Evolutionary conservation across 2,888 invertebrate genomes (phyloP).

Genomic region (Polymixis flavicincta): DNA sequence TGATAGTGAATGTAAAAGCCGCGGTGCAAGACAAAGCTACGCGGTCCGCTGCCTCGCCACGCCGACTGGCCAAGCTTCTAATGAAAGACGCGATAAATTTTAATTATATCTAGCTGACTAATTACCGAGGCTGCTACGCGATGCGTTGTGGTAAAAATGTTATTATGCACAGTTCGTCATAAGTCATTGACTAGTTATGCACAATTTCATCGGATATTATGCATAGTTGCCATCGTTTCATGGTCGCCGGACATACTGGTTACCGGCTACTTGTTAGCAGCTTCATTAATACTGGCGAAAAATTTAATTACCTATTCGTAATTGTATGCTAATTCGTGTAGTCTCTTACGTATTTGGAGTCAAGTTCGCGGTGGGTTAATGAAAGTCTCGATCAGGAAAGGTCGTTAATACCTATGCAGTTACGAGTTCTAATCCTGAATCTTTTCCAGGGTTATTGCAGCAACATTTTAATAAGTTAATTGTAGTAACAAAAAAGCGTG

Average conservation of each 20-base stretch:
- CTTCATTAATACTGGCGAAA: conserved; percentile 43
- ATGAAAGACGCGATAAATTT: conserved; percentile 85
- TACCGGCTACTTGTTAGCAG: conserved; percentile 51
- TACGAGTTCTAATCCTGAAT: background rate
- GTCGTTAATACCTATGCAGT: background rate
- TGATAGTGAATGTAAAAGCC: conserved; percentile 79
- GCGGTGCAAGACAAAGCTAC: conserved; percentile 76
- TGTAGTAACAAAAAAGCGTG: conserved; percentile 8
- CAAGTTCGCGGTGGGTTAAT: conserved; percentile 15
- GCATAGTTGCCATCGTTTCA: conserved; percentile 64
- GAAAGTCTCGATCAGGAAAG: conserved; percentile 23
- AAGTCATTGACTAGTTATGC: conserved; percentile 79
- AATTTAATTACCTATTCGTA: conserved; percentile 54
- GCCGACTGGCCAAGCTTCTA: conserved; percentile 78
- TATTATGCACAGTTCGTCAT: conserved; percentile 72
- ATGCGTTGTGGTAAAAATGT: conserved; percentile 69
- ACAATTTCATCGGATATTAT: conserved; percentile 78
- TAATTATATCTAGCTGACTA: conserved; percentile 83
- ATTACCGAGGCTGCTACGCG: conserved; percentile 71
- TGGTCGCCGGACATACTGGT: conserved; percentile 58
- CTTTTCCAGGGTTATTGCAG: background rate
- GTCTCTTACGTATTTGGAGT: conserved; percentile 39
- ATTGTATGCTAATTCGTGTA: conserved; percentile 56
- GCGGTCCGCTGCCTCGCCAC: conserved; percentile 78
- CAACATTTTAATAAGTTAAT: conserved; percentile 28